A percentile compares a stretch with the other conserved stretches of the same genome.
phyloP scores from a whole-genome alignment of 2,797 vertebrate genomes.

The Sitta carolinensis region DNA sequence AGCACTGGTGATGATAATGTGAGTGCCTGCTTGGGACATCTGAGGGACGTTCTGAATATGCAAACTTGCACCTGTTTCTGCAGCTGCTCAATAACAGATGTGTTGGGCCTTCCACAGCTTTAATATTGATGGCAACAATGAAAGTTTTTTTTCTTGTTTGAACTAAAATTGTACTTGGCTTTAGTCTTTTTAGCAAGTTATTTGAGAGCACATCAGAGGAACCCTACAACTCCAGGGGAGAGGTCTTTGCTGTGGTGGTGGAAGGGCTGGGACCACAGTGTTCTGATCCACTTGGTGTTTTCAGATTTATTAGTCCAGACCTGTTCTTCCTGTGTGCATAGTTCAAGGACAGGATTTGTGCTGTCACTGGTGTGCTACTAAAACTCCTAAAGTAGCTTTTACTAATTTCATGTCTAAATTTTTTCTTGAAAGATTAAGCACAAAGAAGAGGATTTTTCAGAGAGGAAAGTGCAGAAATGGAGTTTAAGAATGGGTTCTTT shows the following conservation, averaged over 20 bases:
- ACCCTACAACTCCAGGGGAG: neutral
- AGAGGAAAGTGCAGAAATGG: neutral
- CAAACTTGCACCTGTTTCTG: conserved; percentile 30
- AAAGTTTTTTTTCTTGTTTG: conserved; percentile 1
- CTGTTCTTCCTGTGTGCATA: neutral
- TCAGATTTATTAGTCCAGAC: neutral
- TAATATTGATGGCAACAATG: neutral
- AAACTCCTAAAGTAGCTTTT: neutral
- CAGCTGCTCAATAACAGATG: conserved; percentile 45
- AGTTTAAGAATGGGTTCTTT: neutral
- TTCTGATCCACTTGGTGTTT: neutral
- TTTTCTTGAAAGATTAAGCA: neutral
- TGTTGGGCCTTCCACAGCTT: neutral
- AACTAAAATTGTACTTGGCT: neutral
- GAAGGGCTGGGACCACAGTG: neutral
- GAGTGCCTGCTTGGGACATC: neutral
- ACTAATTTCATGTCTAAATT: neutral
- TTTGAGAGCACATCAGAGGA: neutral
- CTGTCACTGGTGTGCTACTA: neutral
- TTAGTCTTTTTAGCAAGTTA: neutral
- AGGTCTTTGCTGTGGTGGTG: neutral
- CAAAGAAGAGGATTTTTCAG: neutral
- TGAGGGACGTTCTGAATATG: neutral
- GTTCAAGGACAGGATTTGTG: neutral
- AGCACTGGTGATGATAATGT: neutral